These are phyloP conservation scores for Chelon labrosus DNA, from an alignment of 2,797 vertebrate species.

Conservation along the genomic window DNA sequence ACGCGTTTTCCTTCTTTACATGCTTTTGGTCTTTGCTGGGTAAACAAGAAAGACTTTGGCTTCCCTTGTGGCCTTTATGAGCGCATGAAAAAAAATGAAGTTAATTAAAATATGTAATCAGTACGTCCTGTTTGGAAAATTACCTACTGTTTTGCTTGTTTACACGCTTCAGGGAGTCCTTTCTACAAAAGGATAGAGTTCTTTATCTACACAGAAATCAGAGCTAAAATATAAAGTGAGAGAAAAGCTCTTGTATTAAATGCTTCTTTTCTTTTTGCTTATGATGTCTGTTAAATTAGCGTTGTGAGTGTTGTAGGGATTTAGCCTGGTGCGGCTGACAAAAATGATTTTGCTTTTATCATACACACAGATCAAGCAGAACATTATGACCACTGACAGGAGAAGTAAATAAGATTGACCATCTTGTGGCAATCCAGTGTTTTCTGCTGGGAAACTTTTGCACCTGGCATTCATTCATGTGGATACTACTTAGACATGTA, in stretches of 20 bases:
- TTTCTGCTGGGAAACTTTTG: too few species aligned
- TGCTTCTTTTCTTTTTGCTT: background rate
- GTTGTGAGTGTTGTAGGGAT: background rate
- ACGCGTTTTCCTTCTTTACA: conserved; percentile 34
- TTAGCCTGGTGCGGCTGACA: background rate
- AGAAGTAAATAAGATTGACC: too few species aligned
- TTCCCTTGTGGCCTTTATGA: conserved; percentile 53
- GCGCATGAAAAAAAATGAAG: conserved; percentile 34
- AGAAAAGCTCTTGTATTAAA: background rate
- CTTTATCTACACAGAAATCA: conserved; percentile 38
- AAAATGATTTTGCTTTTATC: conserved; percentile 3
- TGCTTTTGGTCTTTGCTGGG: conserved; percentile 50
- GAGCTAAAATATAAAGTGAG: background rate
- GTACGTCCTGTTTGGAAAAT: conserved; percentile 47
- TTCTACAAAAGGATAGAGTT: conserved; percentile 34
- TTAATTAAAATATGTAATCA: conserved; percentile 67
- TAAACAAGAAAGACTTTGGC: conserved; percentile 61
- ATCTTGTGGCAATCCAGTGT: too few species aligned
- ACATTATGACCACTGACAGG: too few species aligned
- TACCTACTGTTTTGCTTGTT: conserved; percentile 60
- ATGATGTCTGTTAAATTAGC: conserved; percentile 9
- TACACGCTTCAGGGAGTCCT: conserved; percentile 49
- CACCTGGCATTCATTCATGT: too few species aligned
- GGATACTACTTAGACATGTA: too few species aligned
- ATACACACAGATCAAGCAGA: too few species aligned